Conservation (phyloP, 1,140 invertebrate genomes). For the Zaprionus nigranus region DNA sequence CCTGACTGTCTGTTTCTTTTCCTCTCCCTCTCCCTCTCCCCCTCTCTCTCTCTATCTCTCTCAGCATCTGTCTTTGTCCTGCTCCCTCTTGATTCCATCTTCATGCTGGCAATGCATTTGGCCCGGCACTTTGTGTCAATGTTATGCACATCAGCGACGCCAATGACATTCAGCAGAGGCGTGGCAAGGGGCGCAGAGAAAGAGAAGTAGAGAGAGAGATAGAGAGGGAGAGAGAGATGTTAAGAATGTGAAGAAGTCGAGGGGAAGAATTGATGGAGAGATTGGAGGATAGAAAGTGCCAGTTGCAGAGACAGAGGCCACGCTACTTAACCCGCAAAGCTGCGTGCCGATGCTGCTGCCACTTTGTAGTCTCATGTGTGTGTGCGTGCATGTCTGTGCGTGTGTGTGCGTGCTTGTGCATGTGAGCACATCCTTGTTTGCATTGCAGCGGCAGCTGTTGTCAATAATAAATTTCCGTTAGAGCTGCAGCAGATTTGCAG, state of each 20-base stretch:
- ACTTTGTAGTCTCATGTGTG: conserved; percentile 31
- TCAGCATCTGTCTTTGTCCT: background rate
- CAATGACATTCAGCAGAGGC: conserved; percentile 59
- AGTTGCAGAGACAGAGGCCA: conserved; percentile 46
- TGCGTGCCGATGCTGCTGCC: conserved; percentile 59
- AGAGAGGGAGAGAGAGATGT: background rate
- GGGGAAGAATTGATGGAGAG: background rate
- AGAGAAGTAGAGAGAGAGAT: background rate
- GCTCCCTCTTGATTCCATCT: background rate
- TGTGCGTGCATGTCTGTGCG: background rate
- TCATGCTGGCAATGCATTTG: conserved; percentile 12
- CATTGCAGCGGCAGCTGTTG: conserved; percentile 81
- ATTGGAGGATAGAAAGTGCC: conserved; percentile 24
- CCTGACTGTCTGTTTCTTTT: too few relatives aligned
- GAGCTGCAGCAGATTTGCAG: conserved; percentile 80
- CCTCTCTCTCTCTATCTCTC: background rate
- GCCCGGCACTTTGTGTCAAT: conserved; percentile 75
- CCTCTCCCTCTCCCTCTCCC: background rate
- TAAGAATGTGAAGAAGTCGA: background rate
- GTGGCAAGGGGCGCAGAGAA: background rate
- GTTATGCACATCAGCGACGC: conserved; percentile 74
- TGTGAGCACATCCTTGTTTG: conserved; percentile 58
- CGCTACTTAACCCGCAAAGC: conserved; percentile 76
- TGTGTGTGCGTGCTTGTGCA: conserved; percentile 17
- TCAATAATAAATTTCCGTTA: conserved; percentile 84